Conservation (phyloP, 2,797 vertebrate genomes). For the Loris lydekkerianus region DNA sequence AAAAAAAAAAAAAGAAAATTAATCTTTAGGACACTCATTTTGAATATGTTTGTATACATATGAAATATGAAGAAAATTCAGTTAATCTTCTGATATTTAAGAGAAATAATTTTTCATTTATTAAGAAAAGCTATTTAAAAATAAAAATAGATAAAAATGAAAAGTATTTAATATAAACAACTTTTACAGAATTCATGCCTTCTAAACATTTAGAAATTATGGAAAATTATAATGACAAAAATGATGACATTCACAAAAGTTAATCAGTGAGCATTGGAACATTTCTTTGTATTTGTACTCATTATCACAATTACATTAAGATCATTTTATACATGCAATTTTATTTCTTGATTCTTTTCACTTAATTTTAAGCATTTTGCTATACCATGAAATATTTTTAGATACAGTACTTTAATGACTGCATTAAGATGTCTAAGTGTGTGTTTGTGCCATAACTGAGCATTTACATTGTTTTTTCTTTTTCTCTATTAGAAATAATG, state of each 20-base stretch:
- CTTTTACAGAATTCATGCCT: constrained; percentile 32
- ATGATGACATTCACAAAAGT: constrained; percentile 59
- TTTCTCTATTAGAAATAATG: constrained; percentile 50
- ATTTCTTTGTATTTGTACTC: constrained; percentile 44
- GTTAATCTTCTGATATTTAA: constrained; percentile 41
- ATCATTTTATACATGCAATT: constrained; percentile 36
- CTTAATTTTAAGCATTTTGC: constrained; percentile 64
- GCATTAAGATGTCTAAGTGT: constrained; percentile 36
- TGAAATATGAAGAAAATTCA: constrained; percentile 51
- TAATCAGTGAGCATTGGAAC: constrained; percentile 25
- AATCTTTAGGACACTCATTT: background rate
- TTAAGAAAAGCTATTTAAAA: constrained; percentile 55
- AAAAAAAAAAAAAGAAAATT: too few species aligned
- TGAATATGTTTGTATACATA: constrained; percentile 45
- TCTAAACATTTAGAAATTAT: constrained; percentile 52
- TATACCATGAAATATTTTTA: constrained; percentile 53
- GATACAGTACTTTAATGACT: constrained; percentile 32
- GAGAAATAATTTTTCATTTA: constrained; percentile 53
- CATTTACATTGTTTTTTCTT: constrained; percentile 14
- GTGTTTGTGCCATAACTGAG: background rate
- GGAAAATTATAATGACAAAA: constrained; percentile 60
- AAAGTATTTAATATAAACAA: constrained; percentile 44
- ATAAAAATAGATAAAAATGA: background rate
- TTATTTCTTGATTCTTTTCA: constrained; percentile 63
- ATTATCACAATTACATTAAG: constrained; percentile 37